Base-by-base conservation (phyloP, 2,888 invertebrate genomes). In the Trichacis sp. region DNA sequence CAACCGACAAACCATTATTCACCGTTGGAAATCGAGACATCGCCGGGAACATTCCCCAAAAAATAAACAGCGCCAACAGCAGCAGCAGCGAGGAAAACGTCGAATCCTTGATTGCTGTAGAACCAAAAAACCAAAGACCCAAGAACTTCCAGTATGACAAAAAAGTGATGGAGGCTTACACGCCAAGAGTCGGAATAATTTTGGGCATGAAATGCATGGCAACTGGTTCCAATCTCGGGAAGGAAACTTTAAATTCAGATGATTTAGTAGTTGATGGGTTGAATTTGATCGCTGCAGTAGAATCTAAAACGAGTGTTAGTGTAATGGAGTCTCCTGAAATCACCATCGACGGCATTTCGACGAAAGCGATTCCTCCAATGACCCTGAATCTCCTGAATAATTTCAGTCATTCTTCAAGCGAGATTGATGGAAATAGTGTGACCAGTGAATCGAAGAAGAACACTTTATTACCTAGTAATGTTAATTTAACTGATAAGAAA, bases 351-450 rank as follows among this genome's bases (percentile, higher is more conserved):
- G 74, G 64, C 46, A 73, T 64, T 29, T 48, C 63, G 51, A 68
- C 46, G 17, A 87, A 87, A 64, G 83, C 84, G 0, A 80, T 84
- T 12, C 90, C 88, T 11, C 89, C 88, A 0, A 88, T 84, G 30
- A 87, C 87, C 0, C 75, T 91, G 4, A 80, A 88, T 64, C 77
- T 91, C 1, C 85, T 88, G 0, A 89, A 89, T 68, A 91, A 90
- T 68, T 83, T 90, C 20, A 91, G 92, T n/a, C 90, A 90, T 72
- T 92, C 92, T 24, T 90, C 91, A 0, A 89, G 88, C 5, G 91
- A 91, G 73, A 88, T 92, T 0, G 90, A 88, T 57, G 86, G 78
- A 40, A 72, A 77, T 14, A 70, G 51, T 19, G 54, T 46, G n/a
- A 43, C 11, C n/a, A 24, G n/a, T 15, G 50, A 29, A 19, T 15